phyloP scores from a whole-genome alignment of 2,797 vertebrate species.

The Eutrigla gurnardus region DNA sequence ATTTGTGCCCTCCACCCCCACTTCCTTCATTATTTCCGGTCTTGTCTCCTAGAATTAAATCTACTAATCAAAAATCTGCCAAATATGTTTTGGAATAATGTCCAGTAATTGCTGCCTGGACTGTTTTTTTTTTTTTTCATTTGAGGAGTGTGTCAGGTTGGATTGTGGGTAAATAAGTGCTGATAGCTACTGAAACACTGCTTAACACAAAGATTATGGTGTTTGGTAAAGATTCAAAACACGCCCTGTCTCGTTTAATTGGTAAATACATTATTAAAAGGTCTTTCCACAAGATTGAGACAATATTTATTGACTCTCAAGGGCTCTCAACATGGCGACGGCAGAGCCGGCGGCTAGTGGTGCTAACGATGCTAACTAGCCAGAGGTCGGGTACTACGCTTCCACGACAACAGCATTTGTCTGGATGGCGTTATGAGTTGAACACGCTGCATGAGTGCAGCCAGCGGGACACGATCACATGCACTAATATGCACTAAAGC shows the following conservation, averaged over 20 bases:
- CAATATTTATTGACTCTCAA: too few species aligned
- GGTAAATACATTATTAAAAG: not conserved
- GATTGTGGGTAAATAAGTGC: not conserved
- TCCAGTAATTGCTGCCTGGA: not conserved
- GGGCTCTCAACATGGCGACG: too few species aligned
- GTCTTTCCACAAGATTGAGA: too few species aligned
- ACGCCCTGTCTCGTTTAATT: not conserved
- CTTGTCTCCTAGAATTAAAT: not conserved
- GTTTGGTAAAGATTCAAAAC: not conserved
- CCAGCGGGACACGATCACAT: too few species aligned
- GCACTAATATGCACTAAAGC: too few species aligned
- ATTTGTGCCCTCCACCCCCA: not conserved
- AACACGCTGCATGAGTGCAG: too few species aligned
- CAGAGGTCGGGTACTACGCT: too few species aligned
- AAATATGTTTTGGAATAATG: not conserved
- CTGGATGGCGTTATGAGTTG: too few species aligned
- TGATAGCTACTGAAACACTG: not conserved
- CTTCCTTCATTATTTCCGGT: not conserved
- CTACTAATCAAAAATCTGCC: not conserved
- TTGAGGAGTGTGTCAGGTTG: not conserved
- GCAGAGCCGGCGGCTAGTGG: too few species aligned
- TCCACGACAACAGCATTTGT: too few species aligned
- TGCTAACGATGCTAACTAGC: too few species aligned
- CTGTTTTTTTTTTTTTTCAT: not conserved
- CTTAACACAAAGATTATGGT: not conserved